Percentiles rank a stretch among this genome's conserved stretches.
These are phyloP conservation scores for Micronycteris hirsuta DNA, from an alignment of 2,113 vertebrate genomes.

Conservation along the genomic window DNA sequence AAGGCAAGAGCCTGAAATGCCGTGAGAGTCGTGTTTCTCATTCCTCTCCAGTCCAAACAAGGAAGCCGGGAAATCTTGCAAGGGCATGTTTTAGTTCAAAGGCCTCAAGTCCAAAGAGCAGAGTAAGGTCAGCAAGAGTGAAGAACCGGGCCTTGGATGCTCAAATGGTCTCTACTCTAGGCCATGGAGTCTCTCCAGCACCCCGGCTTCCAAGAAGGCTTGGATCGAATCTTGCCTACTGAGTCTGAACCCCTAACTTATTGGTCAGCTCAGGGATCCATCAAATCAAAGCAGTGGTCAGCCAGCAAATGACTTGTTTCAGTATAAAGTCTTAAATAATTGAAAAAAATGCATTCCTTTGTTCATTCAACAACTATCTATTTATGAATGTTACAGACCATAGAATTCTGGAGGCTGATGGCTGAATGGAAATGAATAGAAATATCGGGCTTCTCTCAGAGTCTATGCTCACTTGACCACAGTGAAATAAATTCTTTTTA, in stretches of 20 bases:
- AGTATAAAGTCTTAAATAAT: not conserved
- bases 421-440: not conserved
- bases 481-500: not conserved
- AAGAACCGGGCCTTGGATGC: not conserved
- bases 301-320: not conserved
- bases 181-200: not conserved
- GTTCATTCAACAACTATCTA: not conserved
- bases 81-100: conserved; percentile 66
- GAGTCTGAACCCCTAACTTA: not conserved
- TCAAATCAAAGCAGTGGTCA: not conserved
- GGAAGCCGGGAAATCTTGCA: conserved; percentile 78
- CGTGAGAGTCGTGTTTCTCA: conserved; percentile 78
- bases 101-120: conserved; percentile 66
- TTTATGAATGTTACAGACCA: not conserved
- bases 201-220: not conserved
- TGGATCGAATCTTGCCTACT: not conserved
- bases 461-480: not conserved
- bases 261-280: not conserved
- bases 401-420: not conserved
- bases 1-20: conserved; percentile 78
- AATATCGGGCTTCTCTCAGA: not conserved
- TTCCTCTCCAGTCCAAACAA: conserved; percentile 75
- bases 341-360: not conserved
- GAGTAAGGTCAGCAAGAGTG: conserved; percentile 49
- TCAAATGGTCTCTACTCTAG: rapidly evolving